Percentiles rank a stretch among this genome's conserved stretches.
phyloP scores from a whole-genome alignment of 2,113 vertebrate genomes.

The Cyprinodon variegatus region DNA sequence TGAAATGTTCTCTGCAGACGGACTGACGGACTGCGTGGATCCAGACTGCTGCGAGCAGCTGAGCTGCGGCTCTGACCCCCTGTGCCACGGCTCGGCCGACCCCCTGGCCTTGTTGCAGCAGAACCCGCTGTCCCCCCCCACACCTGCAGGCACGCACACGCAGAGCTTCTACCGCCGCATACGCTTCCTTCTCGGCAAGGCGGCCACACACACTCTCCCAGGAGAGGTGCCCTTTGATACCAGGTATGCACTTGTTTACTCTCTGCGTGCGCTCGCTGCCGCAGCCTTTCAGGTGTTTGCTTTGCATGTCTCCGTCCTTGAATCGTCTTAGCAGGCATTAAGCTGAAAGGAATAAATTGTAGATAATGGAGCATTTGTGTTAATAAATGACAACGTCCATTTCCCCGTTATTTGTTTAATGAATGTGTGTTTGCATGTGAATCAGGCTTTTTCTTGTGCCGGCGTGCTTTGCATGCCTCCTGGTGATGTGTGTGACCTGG shows the following conservation, averaged over 20 bases:
- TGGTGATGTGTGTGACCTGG: conserved; percentile 23
- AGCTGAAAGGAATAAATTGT: conserved; percentile 13
- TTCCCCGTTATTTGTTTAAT: conserved; percentile 35
- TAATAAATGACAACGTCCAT: conserved; percentile 23
- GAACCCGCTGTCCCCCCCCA: conserved; percentile 81
- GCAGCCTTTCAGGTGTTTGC: conserved; percentile 30
- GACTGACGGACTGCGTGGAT: conserved; percentile 94
- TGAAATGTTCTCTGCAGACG: conserved; percentile 77
- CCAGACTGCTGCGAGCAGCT: conserved; percentile 96
- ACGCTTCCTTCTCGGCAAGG: conserved; percentile 92
- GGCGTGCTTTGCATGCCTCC: conserved; percentile 16
- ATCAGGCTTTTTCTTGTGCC: conserved; percentile 14
- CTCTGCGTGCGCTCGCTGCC: conserved; percentile 8
- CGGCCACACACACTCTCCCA: conserved; percentile 92
- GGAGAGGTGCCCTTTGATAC: conserved; percentile 92
- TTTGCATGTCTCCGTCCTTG: conserved; percentile 30
- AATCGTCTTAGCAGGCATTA: not conserved
- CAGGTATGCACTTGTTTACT: conserved; percentile 83
- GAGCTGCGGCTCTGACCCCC: conserved; percentile 89
- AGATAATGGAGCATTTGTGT: conserved; percentile 24
- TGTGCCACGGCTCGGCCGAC: conserved; percentile 96
- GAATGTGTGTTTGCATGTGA: conserved; percentile 24
- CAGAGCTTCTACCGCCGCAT: conserved; percentile 91
- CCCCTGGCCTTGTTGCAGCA: conserved; percentile 93
- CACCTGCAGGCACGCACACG: conserved; percentile 68